A percentile compares a stretch with the other conserved stretches of the same genome.
Conservation (phyloP, 2,113 vertebrate species). For the Bufo bufo region DNA sequence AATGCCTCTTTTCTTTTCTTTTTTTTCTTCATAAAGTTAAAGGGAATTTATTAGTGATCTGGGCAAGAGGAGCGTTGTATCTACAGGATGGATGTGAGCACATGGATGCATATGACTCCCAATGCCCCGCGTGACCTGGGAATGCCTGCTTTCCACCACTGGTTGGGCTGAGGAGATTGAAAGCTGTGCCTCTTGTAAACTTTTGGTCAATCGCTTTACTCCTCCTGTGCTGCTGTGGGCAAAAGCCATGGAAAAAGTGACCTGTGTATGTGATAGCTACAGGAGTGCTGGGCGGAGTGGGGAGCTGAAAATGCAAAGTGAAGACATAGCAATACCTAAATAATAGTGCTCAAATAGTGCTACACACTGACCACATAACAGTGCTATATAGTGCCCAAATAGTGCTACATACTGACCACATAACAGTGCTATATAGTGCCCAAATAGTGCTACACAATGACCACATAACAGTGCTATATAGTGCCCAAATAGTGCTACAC, state of each 20-base stretch:
- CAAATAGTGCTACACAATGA: too few relatives aligned
- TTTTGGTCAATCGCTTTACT: background rate
- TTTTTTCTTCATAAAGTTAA: constrained; percentile 8
- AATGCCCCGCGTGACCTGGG: background rate
- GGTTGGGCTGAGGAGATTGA: background rate
- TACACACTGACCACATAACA: too few relatives aligned
- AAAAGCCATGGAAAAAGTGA: background rate
- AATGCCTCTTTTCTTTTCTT: background rate
- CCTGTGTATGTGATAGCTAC: background rate
- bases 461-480: too few relatives aligned
- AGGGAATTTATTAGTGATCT: background rate
- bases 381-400: too few relatives aligned
- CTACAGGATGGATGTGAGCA: background rate
- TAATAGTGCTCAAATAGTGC: too few relatives aligned
- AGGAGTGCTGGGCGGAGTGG: too few relatives aligned
- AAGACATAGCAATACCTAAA: too few relatives aligned
- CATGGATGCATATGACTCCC: too few relatives aligned
- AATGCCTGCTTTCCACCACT: background rate
- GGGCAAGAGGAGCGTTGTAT: background rate
- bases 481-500: too few relatives aligned
- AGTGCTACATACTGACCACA: too few relatives aligned
- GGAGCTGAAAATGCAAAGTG: too few relatives aligned
- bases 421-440: too few relatives aligned
- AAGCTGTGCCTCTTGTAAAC: background rate
- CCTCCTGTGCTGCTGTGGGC: background rate